Conservation (phyloP, 2,113 vertebrate genomes). For the Natator depressus region DNA sequence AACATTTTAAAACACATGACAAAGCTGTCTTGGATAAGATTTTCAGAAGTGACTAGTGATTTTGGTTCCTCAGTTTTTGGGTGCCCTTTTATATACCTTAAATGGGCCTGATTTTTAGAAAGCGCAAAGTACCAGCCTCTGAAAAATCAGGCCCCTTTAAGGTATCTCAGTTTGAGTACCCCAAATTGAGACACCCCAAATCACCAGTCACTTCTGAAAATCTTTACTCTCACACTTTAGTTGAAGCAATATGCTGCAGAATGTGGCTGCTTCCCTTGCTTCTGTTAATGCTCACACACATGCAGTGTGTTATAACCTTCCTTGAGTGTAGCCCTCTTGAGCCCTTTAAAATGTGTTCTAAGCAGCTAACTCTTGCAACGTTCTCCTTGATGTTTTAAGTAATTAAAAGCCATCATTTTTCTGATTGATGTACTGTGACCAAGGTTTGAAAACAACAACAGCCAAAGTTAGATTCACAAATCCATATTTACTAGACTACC, state of each 20-base stretch:
- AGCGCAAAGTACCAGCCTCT: not conserved
- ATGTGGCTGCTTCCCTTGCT: not conserved
- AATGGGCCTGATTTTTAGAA: not conserved
- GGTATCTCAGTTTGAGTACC: too few relatives aligned
- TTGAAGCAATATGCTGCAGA: not conserved
- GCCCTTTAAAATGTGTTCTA: not conserved
- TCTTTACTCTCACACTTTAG: rapidly evolving
- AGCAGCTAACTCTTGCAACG: not conserved
- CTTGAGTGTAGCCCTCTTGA: not conserved
- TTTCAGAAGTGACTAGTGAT: not conserved
- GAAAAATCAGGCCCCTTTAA: not conserved
- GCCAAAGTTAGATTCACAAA: not conserved
- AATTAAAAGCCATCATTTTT: not conserved
- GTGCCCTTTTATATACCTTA: not conserved
- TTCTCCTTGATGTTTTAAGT: not conserved
- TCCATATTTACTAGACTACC: not conserved
- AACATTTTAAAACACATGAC: not conserved
- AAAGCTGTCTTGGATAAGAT: not conserved
- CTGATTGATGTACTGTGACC: conserved; percentile 5
- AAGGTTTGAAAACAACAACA: not conserved
- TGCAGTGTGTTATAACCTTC: not conserved
- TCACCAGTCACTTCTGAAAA: not conserved
- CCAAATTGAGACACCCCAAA: not conserved
- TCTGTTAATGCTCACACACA: rapidly evolving
- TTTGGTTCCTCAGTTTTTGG: not conserved